Evolutionary conservation across 2,888 invertebrate species (phyloP).

Genomic region (Phorcus lineatus): DNA sequence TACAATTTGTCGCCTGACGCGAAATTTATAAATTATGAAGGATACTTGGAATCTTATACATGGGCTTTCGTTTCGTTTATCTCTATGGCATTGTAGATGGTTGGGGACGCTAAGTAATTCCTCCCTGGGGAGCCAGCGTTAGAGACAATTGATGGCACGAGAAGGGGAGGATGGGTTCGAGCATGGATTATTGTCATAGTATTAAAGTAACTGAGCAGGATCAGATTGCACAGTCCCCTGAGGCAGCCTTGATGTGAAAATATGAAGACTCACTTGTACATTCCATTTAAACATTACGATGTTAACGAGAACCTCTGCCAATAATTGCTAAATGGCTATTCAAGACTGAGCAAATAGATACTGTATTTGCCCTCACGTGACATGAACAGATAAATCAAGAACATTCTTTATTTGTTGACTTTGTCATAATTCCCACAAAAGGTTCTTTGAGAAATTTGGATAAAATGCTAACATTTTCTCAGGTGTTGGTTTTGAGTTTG

Average conservation of each 20-base stretch:
- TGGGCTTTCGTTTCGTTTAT: constrained; percentile 15
- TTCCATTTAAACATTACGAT: constrained; percentile 17
- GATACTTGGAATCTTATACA: background rate
- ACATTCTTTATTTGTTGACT: background rate
- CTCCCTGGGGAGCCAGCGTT: background rate
- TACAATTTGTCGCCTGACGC: constrained; percentile 17
- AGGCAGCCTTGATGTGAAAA: constrained; percentile 1
- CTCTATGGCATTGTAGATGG: background rate
- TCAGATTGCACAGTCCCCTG: background rate
- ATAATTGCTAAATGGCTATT: background rate
- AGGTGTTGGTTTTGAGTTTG: background rate
- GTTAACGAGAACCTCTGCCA: background rate
- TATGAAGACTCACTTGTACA: constrained; percentile 14
- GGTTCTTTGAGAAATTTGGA: constrained; percentile 1
- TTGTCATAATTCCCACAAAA: constrained; percentile 3
- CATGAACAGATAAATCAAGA: constrained; percentile 1
- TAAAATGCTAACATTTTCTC: constrained; percentile 20
- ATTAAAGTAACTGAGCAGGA: constrained; percentile 11
- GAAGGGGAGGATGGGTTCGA: background rate
- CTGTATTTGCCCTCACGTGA: background rate
- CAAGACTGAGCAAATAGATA: background rate
- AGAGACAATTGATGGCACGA: background rate
- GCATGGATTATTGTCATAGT: background rate
- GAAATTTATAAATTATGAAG: constrained; percentile 11
- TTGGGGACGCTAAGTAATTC: constrained; percentile 9